Evolutionary conservation across 2,797 vertebrate genomes (phyloP), one percentile per base, ranked within the genome.

Genomic region (Dicrostonyx torquatus): DNA sequence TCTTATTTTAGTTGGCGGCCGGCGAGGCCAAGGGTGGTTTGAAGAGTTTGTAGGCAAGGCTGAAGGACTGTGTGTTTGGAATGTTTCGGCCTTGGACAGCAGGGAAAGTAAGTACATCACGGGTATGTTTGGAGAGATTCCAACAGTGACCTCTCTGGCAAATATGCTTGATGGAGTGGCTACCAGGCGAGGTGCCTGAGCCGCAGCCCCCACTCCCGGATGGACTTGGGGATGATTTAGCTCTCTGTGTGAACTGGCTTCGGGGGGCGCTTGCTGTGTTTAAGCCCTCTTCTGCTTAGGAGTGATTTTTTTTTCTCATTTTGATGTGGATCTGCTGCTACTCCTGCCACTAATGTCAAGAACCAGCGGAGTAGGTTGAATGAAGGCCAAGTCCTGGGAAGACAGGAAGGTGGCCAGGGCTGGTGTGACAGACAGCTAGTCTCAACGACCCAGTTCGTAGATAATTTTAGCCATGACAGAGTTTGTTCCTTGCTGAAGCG

Each of bases 361-460:
- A 98, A 98, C 95, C 78, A 93, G 97, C 98, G 98, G 97, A 98
- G 98, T 96, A 89, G 97, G 97, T 98, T 98, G 96, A 98, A 98
- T 98, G 96, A 92, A 96, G 43, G 95, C 77, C 98, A 93, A 98
- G 97, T 95, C 97, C 95, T 95, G 96, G 98, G 98, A 98, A 98
- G 97, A 97, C 75, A 95, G 95, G 98, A 96, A 94, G 91, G 86
- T 83, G 84, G 88, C 89, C 86, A 13, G 96, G 90, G n/a, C 15
- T 87, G 87, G 55, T 86, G 77, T 79, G 97, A 95, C 95, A 94
- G 78, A 90, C 83, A 90, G 95, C 96, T 97, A 96, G 91, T 97
- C 97, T 97, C 97, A 97, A 96, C 97, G 96, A 83, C 95, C 96
- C 89, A 84, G 66, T 97, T 98, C 96, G 95, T 91, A 94, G 31